Percentiles rank a stretch among this genome's conserved stretches.
phyloP scores from a whole-genome alignment of 2,797 vertebrate species.

The Sardinella longiceps region DNA sequence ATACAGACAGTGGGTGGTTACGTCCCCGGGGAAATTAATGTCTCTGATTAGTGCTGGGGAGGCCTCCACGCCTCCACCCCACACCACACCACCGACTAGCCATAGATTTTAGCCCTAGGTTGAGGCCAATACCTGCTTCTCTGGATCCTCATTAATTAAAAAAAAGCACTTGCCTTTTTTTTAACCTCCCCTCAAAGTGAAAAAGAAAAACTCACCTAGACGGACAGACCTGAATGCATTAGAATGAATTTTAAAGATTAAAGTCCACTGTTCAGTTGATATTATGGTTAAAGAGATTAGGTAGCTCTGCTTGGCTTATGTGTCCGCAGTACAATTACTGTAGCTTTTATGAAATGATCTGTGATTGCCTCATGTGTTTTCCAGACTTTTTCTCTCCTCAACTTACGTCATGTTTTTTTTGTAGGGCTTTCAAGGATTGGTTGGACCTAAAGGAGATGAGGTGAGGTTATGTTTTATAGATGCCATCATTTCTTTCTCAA shows the following conservation, averaged over 20 bases:
- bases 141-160: slow-evolving; percentile 47
- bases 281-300: background rate
- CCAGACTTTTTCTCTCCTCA: background rate
- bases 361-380: too few species aligned
- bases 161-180: slow-evolving; percentile 24
- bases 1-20: slow-evolving; percentile 10
- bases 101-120: slow-evolving; percentile 37
- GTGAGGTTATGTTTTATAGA: slow-evolving; percentile 60
- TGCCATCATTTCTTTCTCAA: background rate
- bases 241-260: background rate
- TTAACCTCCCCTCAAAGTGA: background rate
- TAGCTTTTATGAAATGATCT: too few species aligned
- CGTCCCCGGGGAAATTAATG: slow-evolving; percentile 52
- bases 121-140: slow-evolving; percentile 20
- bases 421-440: slow-evolving; percentile 79
- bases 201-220: slow-evolving; percentile 42
- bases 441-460: slow-evolving; percentile 84
- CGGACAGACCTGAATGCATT: slow-evolving; percentile 1
- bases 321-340: background rate
- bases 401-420: slow-evolving; percentile 28
- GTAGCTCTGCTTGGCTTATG: background rate
- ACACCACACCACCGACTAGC: slow-evolving; percentile 22
- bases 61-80: too few species aligned
- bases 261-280: background rate
- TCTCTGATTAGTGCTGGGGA: slow-evolving; percentile 43